A percentile compares a stretch with the other conserved stretches of the same genome.
These are phyloP conservation scores for Drosophila flavopinicola DNA, from an alignment of 2,888 invertebrate genomes.

Conservation along the genomic window DNA sequence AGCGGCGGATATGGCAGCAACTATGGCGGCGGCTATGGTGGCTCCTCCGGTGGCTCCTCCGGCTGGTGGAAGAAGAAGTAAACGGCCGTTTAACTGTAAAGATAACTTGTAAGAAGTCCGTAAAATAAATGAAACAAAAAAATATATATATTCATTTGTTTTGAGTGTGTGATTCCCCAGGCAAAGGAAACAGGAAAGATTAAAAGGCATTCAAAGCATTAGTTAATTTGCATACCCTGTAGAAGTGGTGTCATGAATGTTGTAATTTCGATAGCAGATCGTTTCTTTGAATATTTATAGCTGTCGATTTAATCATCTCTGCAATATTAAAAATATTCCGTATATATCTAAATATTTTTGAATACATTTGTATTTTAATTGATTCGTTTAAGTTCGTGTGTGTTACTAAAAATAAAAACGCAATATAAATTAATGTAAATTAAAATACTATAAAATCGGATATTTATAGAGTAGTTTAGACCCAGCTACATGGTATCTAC, in stretches of 20 bases:
- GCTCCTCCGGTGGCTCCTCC: constrained; percentile 32
- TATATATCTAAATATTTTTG: background rate
- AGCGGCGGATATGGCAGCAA: constrained; percentile 30
- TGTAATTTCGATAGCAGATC: background rate
- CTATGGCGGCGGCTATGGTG: constrained; percentile 10
- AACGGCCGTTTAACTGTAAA: constrained; percentile 13
- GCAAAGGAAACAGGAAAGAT: constrained; percentile 1
- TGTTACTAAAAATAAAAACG: no score
- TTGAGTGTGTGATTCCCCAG: constrained; percentile 28
- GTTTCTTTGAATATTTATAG: background rate
- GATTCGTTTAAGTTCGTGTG: no score
- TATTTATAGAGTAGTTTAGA: background rate
- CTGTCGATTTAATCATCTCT: background rate
- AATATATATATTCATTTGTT: constrained; percentile 1
- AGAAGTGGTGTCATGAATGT: background rate
- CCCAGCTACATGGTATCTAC: background rate
- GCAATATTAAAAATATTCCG: background rate
- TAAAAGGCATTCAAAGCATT: background rate
- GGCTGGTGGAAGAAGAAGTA: constrained; percentile 75
- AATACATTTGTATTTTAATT: no score
- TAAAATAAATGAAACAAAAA: constrained; percentile 21
- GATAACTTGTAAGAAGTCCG: constrained; percentile 6
- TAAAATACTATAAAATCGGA: background rate
- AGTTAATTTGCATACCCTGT: constrained; percentile 2
- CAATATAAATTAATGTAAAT: background rate